phyloP scores from a whole-genome alignment of 2,888 invertebrate genomes.

The Hermodice carunculata region DNA sequence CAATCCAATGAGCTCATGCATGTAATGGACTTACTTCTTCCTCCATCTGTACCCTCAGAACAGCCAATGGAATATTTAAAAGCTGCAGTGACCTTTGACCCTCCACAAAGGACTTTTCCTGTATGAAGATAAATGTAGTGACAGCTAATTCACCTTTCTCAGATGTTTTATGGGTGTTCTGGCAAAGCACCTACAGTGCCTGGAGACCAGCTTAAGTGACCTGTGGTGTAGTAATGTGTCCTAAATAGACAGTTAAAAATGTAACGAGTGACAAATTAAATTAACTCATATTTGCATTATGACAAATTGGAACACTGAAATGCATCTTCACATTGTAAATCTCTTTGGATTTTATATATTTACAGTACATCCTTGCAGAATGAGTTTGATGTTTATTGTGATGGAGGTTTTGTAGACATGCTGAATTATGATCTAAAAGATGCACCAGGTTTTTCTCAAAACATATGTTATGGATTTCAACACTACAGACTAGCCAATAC shows the following conservation, averaged over 20 bases:
- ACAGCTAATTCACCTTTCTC: background rate
- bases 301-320: too few species aligned
- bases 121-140: background rate
- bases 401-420: too few species aligned
- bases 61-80: constrained; percentile 48
- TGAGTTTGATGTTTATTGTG: too few species aligned
- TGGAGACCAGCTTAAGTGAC: too few species aligned
- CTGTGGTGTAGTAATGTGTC: background rate
- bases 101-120: constrained; percentile 1
- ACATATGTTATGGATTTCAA: too few species aligned
- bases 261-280: background rate
- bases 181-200: too few species aligned
- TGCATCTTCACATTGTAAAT: too few species aligned
- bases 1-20: background rate
- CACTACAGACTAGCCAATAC: too few species aligned
- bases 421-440: too few species aligned
- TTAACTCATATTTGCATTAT: background rate
- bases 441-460: too few species aligned
- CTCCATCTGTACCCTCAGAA: constrained; percentile 52
- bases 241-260: background rate
- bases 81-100: constrained; percentile 36
- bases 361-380: too few species aligned
- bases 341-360: too few species aligned
- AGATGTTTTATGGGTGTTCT: background rate
- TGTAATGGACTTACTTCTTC: constrained; percentile 47